Evolutionary conservation across 2,888 invertebrate genomes (phyloP), one percentile per base, ranked within the genome.

Genomic region (Copidosoma aretas): DNA sequence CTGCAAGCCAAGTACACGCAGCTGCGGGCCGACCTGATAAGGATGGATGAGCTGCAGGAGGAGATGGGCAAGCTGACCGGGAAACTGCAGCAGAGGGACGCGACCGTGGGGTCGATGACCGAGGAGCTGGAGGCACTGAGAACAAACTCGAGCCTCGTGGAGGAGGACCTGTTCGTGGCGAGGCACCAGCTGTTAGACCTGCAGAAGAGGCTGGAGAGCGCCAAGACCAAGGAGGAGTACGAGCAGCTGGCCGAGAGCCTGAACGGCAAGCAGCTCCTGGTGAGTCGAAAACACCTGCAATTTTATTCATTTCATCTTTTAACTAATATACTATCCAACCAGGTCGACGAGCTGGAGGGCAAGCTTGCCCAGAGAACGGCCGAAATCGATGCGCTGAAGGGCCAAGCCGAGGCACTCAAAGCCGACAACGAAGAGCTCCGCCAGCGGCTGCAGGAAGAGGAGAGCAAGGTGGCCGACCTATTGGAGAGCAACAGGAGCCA

Each of bases 201-300:
- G 59, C 73, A 73, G 12, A 72, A 78, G 10, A 72, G 72, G 41
- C 10, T 77, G 4, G 41, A 67, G 21, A 53, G 62, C 64, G 79
- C 81, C 1, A 88, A 88, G 75, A 88, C 89, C 0, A 87, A 89
- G 64, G 88, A 89, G 75, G 87, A 88, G 71, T 87, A 91, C 75
- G 89, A 90, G 75, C 80, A 82, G 12, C 81, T 87, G 75, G 78
- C 86, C 5, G 82, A 86, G 54, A 81, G 84, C 32, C 79, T 91
- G 53, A 89, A 88, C 68, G 86, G 86, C 61, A 86, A 83, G n/a
- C 67, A 68, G 17, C 52, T 58, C 21, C 56, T 57, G 5, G n/a
- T n/a, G n/a, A n/a, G n/a, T n/a, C n/a, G n/a, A n/a, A n/a, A n/a
- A n/a, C n/a, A n/a, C n/a, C n/a, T n/a, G n/a, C n/a, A n/a, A n/a